Percentiles rank a stretch among this genome's conserved stretches.
Evolutionary conservation across 2,113 vertebrate species (phyloP).

Genomic region (Lathamus discolor): DNA sequence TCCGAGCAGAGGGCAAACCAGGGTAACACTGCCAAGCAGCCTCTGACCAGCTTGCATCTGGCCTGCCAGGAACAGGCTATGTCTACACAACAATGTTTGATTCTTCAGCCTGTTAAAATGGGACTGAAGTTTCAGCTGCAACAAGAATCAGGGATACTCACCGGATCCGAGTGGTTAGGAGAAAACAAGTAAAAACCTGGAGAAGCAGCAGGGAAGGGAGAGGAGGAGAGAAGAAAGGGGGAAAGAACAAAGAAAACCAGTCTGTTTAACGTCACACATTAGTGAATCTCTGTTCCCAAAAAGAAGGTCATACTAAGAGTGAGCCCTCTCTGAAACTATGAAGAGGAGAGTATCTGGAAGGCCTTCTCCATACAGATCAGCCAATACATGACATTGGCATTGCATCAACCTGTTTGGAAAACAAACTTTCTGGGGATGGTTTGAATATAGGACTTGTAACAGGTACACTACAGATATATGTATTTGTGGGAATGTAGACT

Average conservation of each 20-base stretch:
- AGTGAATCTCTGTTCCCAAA: not conserved
- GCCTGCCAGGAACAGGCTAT: not conserved
- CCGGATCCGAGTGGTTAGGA: slow-evolving; percentile 87
- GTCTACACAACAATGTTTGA: not conserved
- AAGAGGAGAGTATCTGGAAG: not conserved
- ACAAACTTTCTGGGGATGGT: not conserved
- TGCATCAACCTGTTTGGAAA: not conserved
- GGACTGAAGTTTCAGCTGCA: not conserved
- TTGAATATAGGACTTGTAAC: not conserved
- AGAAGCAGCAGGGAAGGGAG: not conserved
- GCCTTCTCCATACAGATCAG: not conserved
- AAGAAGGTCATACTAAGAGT: not conserved
- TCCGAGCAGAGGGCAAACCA: not conserved
- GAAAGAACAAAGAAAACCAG: not conserved
- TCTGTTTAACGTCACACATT: not conserved
- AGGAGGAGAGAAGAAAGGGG: not conserved
- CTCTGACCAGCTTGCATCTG: not conserved
- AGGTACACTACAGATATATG: not conserved
- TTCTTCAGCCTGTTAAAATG: not conserved
- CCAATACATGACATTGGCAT: not conserved
- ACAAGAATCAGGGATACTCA: slow-evolving; percentile 70
- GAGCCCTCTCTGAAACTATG: not conserved
- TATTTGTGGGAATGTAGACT: not conserved
- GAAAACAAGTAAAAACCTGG: slow-evolving; percentile 97
- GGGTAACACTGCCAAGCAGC: not conserved